Base-by-base conservation (phyloP, 2,113 vertebrate species). In the Bagarius yarrelli region DNA sequence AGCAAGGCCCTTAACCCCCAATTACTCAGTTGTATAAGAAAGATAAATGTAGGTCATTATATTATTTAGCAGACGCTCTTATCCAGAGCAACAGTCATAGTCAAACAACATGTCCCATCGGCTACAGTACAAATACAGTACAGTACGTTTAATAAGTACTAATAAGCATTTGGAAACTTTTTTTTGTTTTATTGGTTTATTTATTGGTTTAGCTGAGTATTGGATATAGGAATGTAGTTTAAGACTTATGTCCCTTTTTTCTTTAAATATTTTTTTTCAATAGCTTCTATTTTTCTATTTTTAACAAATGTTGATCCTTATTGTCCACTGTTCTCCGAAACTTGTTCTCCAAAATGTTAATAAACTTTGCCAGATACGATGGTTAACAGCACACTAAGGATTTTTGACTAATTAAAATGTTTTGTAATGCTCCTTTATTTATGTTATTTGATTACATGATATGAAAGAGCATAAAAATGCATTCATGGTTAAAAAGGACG, bases 381-480 rank as follows among this genome's bases (percentile, higher is more conserved):
- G 19, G 15, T 71, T 71, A 71, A 69, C 23, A 18, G n/a, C 44
- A 70, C 67, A 70, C 13, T n/a, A 50, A n/a, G 69, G 69, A 40
- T 19, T 52, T 11, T 27, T 50, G 69, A 50, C 44, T 19, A 71
- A 50, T 71, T 50, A 30, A 52, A 63, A 50, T 52, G 16, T 71
- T 71, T 50, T 71, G 25, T 50, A 71, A 71, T 50, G 44, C 44
- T 52, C 44, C 25, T 50, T 71, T 8, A 47, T 47, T 69, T 14
- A 71, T 50, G 44, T 9, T 52, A 50, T 27, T 30, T 27, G 30
- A 30, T 52, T 15, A 71, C 3, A 27, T 71, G 16, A 11, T 52
- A 50, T 1, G 52, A 19, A 71, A 71, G 18, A 8, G 14, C 36
- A 25, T n/a, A 71, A 52, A 44, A 9, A 47, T 70, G 66, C 66